Conservation (phyloP, 1,140 invertebrate genomes). For the Geopemphigus sp. region DNA sequence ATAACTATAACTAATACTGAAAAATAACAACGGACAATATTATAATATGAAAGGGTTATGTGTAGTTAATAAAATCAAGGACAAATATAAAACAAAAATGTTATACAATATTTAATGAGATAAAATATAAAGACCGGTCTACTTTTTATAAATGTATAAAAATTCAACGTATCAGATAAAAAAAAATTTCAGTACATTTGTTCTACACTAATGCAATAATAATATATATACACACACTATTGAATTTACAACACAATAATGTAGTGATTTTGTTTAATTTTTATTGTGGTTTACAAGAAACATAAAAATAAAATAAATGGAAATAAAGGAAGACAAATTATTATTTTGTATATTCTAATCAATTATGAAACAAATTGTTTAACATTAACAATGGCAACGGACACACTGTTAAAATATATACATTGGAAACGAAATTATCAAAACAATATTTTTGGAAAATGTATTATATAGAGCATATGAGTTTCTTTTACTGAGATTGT, state of each 20-base stretch:
- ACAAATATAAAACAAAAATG: background rate
- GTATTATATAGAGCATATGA: no score
- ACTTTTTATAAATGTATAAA: background rate
- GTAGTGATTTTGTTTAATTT: background rate
- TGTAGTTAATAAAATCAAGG: background rate
- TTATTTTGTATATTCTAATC: background rate
- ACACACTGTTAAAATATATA: background rate
- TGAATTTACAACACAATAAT: background rate
- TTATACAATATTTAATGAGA: background rate
- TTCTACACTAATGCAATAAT: background rate
- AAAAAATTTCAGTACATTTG: background rate
- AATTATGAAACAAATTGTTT: background rate
- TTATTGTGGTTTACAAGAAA: background rate
- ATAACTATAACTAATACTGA: slow-evolving; percentile 20
- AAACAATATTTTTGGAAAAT: background rate
- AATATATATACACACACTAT: background rate
- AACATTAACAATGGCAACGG: background rate
- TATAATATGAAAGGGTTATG: background rate
- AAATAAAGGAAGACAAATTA: no score
- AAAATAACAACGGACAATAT: background rate
- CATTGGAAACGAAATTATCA: background rate
- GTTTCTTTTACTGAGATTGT: no score
- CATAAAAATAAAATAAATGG: no score
- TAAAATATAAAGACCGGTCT: background rate
- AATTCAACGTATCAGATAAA: background rate